Percentiles rank a stretch among this genome's conserved stretches.
phyloP scores from a whole-genome alignment of 2,113 vertebrate genomes.

The Ciconia boyciana region DNA sequence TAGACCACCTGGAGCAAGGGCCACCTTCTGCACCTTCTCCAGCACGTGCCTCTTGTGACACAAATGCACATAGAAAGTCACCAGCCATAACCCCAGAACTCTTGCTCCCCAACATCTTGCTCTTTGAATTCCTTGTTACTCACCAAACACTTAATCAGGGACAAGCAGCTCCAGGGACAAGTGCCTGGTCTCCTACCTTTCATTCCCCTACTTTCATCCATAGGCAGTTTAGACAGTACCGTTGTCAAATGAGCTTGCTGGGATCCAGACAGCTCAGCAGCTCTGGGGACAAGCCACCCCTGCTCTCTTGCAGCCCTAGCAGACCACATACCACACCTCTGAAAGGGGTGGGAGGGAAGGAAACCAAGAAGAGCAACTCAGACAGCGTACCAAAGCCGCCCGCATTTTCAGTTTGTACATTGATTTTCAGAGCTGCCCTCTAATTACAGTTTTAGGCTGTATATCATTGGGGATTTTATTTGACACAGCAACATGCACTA shows the following conservation, averaged over 20 bases:
- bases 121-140: background rate
- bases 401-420: background rate
- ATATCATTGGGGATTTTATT: background rate
- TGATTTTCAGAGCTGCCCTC: background rate
- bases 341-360: background rate
- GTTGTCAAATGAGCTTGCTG: background rate
- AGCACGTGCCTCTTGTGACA: accelerated
- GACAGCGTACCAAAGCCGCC: background rate
- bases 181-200: background rate
- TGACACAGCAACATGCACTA: background rate
- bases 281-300: background rate
- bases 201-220: background rate
- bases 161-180: background rate
- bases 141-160: background rate
- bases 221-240: background rate
- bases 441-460: background rate
- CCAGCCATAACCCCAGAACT: background rate
- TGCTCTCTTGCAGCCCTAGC: background rate
- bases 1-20: background rate
- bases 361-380: background rate
- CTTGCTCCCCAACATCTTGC: background rate
- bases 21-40: background rate
- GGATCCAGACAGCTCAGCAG: background rate
- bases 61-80: background rate
- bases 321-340: background rate